Evolutionary conservation across 1,140 invertebrate genomes (phyloP), one percentile per base, ranked within the genome.

Genomic region (Drosophila sulfurigaster): DNA sequence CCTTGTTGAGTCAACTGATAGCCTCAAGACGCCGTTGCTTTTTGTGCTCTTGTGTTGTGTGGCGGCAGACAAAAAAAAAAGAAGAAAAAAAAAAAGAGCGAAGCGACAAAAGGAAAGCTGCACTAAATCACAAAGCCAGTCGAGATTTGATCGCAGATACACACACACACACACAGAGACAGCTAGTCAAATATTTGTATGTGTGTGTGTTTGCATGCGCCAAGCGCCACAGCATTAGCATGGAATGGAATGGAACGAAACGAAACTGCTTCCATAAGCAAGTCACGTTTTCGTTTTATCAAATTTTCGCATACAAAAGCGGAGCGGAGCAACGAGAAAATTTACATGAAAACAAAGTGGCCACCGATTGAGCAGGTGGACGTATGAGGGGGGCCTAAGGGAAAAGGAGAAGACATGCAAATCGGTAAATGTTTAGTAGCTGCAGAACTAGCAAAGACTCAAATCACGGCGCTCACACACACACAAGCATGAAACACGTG

Each of bases 231-330:
- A 65, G 45, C 66, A 70, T 62, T 71, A 70, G 67, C 49, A 71
- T 52, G 41, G 45, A 64, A 78, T 49, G 52, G 7, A 28, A 57
- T 28, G 25, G 25, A 46, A 20, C 7, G 67, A 45, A 52, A 49
- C 46, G 54, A 49, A 13, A 11, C 13, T 41, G 69, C 67, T 75
- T 82, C 65, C 56, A 68, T 62, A 89, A 77, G 72, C 85, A 85
- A 89, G 85, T 89, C 85, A 89, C 85, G 85, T 89, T 89, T 89
- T 89, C 71, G 86, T 81, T 89, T 89, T 85, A 90, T 80, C 78
- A 89, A 89, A 89, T 89, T 88, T 89, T 89, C 72, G 81, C 79
- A 86, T 86, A 79, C 82, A 86, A 78, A 48, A 86, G 65, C 75
- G 65, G 51, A 67, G 78, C 64, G 48, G 35, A 41, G 72, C 58